Percentiles rank a stretch among this genome's conserved stretches.
These are phyloP conservation scores for Trichechus manatus DNA, from an alignment of 2,113 vertebrate species.

Conservation along the genomic window DNA sequence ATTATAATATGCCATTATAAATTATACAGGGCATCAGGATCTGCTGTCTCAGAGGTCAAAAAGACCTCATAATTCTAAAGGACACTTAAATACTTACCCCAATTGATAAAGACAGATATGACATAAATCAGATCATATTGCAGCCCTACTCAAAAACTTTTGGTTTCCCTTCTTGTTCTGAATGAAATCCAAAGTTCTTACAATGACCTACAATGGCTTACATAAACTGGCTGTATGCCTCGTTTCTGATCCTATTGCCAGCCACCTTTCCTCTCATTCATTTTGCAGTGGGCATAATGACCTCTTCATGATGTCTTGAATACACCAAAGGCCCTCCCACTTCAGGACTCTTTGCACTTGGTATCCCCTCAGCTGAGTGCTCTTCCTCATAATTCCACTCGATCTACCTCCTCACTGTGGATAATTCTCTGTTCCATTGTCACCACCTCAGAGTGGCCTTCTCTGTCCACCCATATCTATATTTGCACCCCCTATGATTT, in stretches of 20 bases:
- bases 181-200: neutral
- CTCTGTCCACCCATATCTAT: neutral
- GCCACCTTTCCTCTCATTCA: neutral
- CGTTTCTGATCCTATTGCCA: neutral
- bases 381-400: neutral
- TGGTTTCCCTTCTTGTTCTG: neutral
- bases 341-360: neutral
- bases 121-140: neutral
- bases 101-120: conserved; percentile 5
- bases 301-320: neutral
- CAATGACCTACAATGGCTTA: neutral
- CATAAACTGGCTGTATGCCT: neutral
- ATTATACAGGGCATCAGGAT: neutral
- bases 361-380: neutral
- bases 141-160: neutral
- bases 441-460: neutral
- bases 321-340: neutral
- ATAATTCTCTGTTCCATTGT: neutral
- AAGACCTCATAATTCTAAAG: conserved; percentile 11
- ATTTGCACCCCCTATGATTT: neutral
- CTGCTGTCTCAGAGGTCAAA: conserved; percentile 27
- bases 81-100: neutral
- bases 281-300: neutral
- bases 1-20: conserved; percentile 36
- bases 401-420: neutral